Evolutionary conservation across 1,140 invertebrate species (phyloP).

Genomic region (Apis mellifera): DNA sequence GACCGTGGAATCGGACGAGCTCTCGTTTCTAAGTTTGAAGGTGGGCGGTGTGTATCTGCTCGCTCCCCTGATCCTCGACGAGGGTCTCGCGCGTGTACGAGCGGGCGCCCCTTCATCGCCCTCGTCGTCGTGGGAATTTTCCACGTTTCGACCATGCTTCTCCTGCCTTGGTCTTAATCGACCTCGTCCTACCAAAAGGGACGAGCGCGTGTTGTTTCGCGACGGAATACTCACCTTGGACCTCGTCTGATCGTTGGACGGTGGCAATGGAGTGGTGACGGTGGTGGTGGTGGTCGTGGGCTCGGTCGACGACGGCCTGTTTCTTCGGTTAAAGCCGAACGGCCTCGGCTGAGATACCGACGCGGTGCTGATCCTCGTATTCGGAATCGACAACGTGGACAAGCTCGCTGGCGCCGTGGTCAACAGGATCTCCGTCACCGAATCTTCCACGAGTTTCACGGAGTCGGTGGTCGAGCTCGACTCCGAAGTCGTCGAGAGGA

Average conservation of each 20-base stretch:
- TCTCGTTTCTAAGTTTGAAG: conserved; percentile 8
- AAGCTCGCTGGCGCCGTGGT: conserved; percentile 63
- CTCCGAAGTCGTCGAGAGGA: neutral
- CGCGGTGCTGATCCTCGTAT: conserved; percentile 45
- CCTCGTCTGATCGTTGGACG: conserved; percentile 68
- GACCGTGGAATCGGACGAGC: conserved; percentile 10
- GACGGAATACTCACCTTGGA: conserved; percentile 79
- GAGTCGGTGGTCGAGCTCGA: conserved; percentile 48
- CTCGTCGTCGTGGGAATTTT: neutral
- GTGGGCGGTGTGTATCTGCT: conserved; percentile 69
- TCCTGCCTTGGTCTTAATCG: conserved; percentile 68
- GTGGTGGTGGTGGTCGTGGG: conserved; percentile 71
- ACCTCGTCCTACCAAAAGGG: conserved; percentile 59
- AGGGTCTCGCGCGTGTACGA: conserved; percentile 4
- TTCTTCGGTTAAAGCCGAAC: conserved; percentile 80
- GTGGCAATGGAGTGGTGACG: conserved; percentile 69
- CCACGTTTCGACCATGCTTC: conserved; percentile 19
- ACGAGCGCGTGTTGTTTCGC: conserved; percentile 78
- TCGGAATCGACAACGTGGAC: conserved; percentile 11
- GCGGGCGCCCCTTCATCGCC: neutral
- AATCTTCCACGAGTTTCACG: conserved; percentile 71
- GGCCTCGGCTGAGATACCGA: conserved; percentile 82
- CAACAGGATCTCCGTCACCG: conserved; percentile 74
- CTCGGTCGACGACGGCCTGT: conserved; percentile 72
- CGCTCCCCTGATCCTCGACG: conserved; percentile 68